Evolutionary conservation across 2,113 vertebrate genomes (phyloP).

Genomic region (Ancistrus triradiatus): DNA sequence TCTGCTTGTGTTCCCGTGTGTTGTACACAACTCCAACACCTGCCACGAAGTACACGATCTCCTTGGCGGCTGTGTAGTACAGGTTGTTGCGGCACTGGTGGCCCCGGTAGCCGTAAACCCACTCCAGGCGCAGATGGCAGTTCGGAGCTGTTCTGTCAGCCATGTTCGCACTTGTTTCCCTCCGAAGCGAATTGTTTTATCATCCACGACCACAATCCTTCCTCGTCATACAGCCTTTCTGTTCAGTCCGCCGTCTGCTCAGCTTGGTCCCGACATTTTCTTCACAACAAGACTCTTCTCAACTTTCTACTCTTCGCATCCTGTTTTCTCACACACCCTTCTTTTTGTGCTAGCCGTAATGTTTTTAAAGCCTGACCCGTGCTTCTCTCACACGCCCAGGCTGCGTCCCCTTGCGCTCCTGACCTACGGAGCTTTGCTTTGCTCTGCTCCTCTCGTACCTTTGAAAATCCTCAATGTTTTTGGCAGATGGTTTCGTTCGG

Average conservation of each 20-base stretch:
- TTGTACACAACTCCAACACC: constrained; percentile 97
- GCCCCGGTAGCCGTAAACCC: constrained; percentile 97
- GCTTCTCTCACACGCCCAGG: constrained; percentile 45
- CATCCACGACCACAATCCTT: constrained; percentile 62
- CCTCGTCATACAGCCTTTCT: constrained; percentile 51
- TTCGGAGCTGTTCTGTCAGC: constrained; percentile 93
- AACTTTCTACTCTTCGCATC: constrained; percentile 29
- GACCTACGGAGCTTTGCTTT: constrained; percentile 38
- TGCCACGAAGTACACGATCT: constrained; percentile 96
- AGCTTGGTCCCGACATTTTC: constrained; percentile 50
- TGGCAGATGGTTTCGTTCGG: constrained; percentile 51
- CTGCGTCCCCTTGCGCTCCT: constrained; percentile 28
- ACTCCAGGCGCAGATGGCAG: constrained; percentile 96
- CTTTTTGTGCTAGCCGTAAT: not conserved
- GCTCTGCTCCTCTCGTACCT: constrained; percentile 57
- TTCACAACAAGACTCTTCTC: constrained; percentile 43
- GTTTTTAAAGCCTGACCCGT: constrained; percentile 1
- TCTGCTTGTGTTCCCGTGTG: constrained; percentile 95
- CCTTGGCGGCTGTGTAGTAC: constrained; percentile 95
- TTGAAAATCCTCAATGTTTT: constrained; percentile 71
- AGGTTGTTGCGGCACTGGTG: constrained; percentile 99
- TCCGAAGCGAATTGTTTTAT: constrained; percentile 53
- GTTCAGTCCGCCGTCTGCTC: constrained; percentile 49
- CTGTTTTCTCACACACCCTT: constrained; percentile 5
- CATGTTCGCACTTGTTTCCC: constrained; percentile 76